Conservation (phyloP, 53 echinoderm and acorn worm genomes). For the Pentamera pediparva region DNA sequence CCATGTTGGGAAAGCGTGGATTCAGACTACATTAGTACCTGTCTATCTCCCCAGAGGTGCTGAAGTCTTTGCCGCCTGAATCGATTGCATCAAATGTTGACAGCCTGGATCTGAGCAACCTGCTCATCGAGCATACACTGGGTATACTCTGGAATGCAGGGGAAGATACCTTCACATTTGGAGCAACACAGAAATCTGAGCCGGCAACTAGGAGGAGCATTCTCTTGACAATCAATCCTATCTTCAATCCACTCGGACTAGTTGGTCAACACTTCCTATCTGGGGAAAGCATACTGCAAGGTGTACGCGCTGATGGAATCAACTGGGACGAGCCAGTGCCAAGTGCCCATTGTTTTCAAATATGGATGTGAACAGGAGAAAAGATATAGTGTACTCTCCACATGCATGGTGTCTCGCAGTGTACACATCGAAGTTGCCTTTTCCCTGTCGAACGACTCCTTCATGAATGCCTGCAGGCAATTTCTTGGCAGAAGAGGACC, state of each 20-base stretch:
- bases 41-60: constrained; percentile 12
- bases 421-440: constrained; percentile 44
- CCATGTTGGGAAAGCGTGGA: constrained; percentile 33
- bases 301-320: background rate
- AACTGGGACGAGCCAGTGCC: constrained; percentile 32
- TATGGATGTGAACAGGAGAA: constrained; percentile 23
- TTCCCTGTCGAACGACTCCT: constrained; percentile 33
- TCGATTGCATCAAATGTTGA: constrained; percentile 6
- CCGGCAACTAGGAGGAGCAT: constrained; percentile 24
- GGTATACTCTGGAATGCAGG: constrained; percentile 13
- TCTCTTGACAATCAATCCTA: constrained; percentile 8
- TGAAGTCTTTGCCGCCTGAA: constrained; percentile 20
- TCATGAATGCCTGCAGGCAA: constrained; percentile 38
- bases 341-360: constrained; percentile 10
- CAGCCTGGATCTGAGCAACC: constrained; percentile 15
- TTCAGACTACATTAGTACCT: constrained; percentile 25
- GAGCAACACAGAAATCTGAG: constrained; percentile 12
- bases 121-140: constrained; percentile 17
- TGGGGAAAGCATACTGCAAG: constrained; percentile 22
- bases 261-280: constrained; percentile 7
- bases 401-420: constrained; percentile 40
- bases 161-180: constrained; percentile 29
- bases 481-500: constrained; percentile 44
- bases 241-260: constrained; percentile 26
- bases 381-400: constrained; percentile 39